phyloP scores from a whole-genome alignment of 2,797 vertebrate genomes.

The Channa striata region DNA sequence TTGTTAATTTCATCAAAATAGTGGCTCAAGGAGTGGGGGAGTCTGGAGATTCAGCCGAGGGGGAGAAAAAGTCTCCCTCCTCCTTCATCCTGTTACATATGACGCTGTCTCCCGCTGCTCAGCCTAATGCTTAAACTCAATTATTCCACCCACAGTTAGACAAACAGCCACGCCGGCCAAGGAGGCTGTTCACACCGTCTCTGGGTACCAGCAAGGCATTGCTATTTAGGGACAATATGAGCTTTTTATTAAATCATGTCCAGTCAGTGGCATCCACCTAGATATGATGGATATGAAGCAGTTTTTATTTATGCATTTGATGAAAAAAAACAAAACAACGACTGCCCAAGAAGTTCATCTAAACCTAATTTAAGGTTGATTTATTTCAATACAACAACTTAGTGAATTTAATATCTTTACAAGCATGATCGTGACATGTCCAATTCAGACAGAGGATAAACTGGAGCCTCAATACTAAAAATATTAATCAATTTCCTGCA shows the following conservation, averaged over 20 bases:
- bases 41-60: constrained; percentile 70
- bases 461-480: no score
- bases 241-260: constrained; percentile 56
- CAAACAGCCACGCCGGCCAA: constrained; percentile 47
- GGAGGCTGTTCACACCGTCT: constrained; percentile 49
- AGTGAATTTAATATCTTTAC: background rate
- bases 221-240: constrained; percentile 47
- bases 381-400: background rate
- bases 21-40: constrained; percentile 68
- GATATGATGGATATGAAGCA: constrained; percentile 39
- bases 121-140: constrained; percentile 77
- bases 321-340: constrained; percentile 23
- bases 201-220: constrained; percentile 24
- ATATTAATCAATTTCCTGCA: no score
- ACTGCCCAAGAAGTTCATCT: constrained; percentile 4
- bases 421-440: no score
- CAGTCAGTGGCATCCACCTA: constrained; percentile 31
- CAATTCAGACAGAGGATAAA: no score
- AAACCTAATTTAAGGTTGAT: constrained; percentile 1
- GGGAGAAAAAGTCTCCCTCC: constrained; percentile 60
- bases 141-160: constrained; percentile 73
- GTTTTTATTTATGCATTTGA: constrained; percentile 15
- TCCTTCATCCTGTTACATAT: constrained; percentile 78
- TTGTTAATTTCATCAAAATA: constrained; percentile 82
- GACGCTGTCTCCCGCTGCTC: constrained; percentile 73